Conservation (phyloP, 2,888 invertebrate species). For the Acanthosepion pharaonis region DNA sequence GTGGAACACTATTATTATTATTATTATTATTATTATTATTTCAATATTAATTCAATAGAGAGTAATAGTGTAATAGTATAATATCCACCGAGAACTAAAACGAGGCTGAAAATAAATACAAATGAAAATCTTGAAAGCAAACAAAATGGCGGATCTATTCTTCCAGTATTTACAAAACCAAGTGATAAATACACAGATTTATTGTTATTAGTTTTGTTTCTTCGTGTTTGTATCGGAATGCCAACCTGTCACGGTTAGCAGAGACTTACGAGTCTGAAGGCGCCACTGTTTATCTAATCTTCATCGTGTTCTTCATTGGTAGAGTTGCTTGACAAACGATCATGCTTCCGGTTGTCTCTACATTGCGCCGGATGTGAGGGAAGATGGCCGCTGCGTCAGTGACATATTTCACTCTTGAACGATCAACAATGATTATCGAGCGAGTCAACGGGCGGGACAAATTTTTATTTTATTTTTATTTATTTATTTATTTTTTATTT, state of each 20-base stretch:
- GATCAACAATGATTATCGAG: constrained; percentile 4
- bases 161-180: neutral
- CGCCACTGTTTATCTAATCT: neutral
- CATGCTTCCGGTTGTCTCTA: neutral
- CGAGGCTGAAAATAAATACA: neutral
- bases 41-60: neutral
- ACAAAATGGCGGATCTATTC: neutral
- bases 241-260: neutral
- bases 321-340: constrained; percentile 20
- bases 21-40: neutral
- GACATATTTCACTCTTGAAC: neutral
- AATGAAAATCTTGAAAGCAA: neutral
- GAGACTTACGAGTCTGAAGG: neutral
- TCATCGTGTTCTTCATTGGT: neutral
- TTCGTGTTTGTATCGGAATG: neutral
- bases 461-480: neutral
- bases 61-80: neutral
- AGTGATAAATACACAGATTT: neutral
- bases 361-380: neutral
- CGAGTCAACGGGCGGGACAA: neutral
- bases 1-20: too few relatives aligned
- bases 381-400: neutral
- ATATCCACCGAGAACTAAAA: neutral
- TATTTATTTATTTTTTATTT: neutral
- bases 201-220: neutral